Evolutionary conservation across 2,113 vertebrate genomes (phyloP).

Genomic region (Gnathonemus longibarbis): DNA sequence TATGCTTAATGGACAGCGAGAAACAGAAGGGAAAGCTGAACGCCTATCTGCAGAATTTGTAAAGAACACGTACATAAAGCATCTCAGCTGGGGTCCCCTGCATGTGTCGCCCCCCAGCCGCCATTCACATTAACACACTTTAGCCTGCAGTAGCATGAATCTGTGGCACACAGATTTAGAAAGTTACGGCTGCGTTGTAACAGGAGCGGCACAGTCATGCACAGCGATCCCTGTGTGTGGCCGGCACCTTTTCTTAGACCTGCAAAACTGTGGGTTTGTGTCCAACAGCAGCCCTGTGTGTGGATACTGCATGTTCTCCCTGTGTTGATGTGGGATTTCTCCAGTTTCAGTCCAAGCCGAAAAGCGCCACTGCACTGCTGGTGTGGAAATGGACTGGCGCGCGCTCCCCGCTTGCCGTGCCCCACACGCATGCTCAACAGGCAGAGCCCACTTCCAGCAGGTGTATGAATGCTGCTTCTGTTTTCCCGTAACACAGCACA

Average conservation of each 20-base stretch:
- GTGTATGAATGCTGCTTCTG: background rate
- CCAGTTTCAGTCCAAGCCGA: background rate
- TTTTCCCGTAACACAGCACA: background rate
- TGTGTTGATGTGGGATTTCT: background rate
- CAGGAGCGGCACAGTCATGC: background rate
- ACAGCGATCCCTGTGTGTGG: background rate
- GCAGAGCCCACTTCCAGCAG: background rate
- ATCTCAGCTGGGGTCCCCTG: background rate
- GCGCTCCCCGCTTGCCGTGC: background rate
- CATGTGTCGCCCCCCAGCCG: background rate
- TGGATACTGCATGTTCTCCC: background rate
- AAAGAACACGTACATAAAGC: background rate
- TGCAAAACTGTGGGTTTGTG: background rate
- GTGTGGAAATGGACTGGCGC: background rate
- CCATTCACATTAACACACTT: background rate
- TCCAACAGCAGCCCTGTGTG: background rate
- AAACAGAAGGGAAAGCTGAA: background rate
- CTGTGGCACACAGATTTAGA: background rate
- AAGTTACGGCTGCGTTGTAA: background rate
- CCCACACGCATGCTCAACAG: background rate
- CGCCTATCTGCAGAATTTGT: background rate
- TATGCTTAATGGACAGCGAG: background rate
- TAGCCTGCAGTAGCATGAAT: background rate
- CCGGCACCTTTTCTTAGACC: background rate
- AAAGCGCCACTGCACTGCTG: background rate